Evolutionary conservation across 2,888 invertebrate species (phyloP).

Genomic region (Aphodius granarius): DNA sequence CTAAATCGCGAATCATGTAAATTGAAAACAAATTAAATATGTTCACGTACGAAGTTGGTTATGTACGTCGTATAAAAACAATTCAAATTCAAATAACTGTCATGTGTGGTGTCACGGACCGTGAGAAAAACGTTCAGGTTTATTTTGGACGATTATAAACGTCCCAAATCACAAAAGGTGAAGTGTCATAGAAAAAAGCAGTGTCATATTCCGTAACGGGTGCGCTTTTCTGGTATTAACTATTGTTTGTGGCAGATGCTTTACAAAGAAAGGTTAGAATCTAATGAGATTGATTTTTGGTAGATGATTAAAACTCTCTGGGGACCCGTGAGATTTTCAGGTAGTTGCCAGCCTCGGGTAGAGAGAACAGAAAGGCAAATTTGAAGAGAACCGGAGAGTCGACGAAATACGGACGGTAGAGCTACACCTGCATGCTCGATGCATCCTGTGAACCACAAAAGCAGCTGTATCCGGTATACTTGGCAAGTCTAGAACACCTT

Average conservation of each 20-base stretch:
- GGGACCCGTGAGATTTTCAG: slow-evolving; percentile 28
- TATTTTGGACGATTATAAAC: background rate
- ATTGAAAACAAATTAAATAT: background rate
- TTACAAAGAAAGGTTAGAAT: background rate
- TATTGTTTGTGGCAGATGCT: background rate
- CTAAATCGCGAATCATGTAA: background rate
- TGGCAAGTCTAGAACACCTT: slow-evolving; percentile 44
- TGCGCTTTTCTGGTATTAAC: background rate
- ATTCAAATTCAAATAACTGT: background rate
- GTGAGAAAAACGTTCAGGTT: background rate
- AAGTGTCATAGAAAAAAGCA: background rate
- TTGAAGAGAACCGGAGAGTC: background rate
- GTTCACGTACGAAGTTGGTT: background rate
- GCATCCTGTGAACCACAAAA: slow-evolving; percentile 49
- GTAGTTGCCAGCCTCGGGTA: slow-evolving; percentile 31
- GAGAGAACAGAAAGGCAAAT: slow-evolving; percentile 6
- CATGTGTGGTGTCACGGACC: background rate
- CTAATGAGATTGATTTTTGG: background rate
- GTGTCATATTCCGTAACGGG: background rate
- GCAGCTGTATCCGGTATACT: slow-evolving; percentile 53
- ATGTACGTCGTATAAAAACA: background rate
- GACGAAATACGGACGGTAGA: slow-evolving; percentile 37
- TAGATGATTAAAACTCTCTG: slow-evolving; percentile 2
- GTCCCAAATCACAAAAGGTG: background rate
- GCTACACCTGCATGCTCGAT: slow-evolving; percentile 50